These are phyloP conservation scores for Megaptera novaeangliae DNA, from an alignment of 2,113 vertebrate genomes.

Conservation along the genomic window DNA sequence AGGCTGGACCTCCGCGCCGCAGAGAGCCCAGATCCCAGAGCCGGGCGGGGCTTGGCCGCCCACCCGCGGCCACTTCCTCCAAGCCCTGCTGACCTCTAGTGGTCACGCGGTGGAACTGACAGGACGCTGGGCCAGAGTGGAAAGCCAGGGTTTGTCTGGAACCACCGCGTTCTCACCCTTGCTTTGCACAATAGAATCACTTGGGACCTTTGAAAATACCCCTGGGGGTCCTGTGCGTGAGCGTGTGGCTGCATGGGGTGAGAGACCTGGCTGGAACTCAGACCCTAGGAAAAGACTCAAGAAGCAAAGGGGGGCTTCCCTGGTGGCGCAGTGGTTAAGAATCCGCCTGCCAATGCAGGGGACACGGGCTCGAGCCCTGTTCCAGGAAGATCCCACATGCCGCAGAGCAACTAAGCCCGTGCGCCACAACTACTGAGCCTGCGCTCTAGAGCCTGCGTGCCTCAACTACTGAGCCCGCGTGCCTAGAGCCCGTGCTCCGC, in stretches of 20 bases:
- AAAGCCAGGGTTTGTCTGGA: neutral
- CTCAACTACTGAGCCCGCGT: too few species aligned
- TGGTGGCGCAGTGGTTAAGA: too few species aligned
- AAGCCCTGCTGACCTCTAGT: constrained; percentile 71
- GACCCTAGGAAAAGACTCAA: neutral
- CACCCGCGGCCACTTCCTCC: neutral
- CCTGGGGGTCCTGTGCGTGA: neutral
- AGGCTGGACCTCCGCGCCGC: neutral
- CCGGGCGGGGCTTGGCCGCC: accelerated
- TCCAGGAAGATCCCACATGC: too few species aligned
- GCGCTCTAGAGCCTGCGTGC: too few species aligned
- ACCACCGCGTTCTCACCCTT: neutral
- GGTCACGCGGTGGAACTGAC: constrained; percentile 35
- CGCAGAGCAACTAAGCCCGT: too few species aligned
- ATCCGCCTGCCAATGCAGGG: too few species aligned
- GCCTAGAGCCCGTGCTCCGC: too few species aligned
- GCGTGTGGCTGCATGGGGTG: neutral
- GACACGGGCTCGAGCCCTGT: too few species aligned
- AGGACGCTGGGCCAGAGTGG: neutral
- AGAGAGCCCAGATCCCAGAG: neutral
- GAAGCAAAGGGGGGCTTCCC: neutral
- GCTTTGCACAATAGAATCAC: neutral
- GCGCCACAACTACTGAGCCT: too few species aligned
- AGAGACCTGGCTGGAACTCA: too few species aligned
- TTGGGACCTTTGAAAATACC: neutral